phyloP scores from a whole-genome alignment of 2,888 invertebrate species.

The Clivina fossor region DNA sequence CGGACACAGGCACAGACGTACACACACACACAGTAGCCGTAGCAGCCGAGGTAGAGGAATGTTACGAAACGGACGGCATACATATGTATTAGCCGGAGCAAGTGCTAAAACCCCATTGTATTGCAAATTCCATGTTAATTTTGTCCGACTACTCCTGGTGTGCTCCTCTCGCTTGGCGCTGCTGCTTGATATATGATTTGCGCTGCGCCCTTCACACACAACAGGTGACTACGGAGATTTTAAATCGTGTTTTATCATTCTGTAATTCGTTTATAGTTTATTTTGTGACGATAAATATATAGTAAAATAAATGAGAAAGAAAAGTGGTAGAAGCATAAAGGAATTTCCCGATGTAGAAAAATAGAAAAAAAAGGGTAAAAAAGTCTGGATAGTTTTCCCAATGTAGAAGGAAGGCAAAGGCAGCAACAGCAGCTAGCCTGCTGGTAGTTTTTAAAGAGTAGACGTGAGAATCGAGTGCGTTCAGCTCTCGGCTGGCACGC shows the following conservation, averaged over 20 bases:
- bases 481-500: conserved; percentile 49
- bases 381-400: too few species aligned
- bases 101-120: conserved; percentile 54
- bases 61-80: conserved; percentile 51
- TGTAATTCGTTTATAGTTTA: not conserved
- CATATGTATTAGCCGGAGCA: conserved; percentile 53
- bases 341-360: too few species aligned
- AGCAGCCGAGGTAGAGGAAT: too few species aligned
- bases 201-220: conserved; percentile 49
- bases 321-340: too few species aligned
- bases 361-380: too few species aligned
- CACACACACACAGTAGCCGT: too few species aligned
- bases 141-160: conserved; percentile 42
- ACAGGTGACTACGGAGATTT: conserved; percentile 48
- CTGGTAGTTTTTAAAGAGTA: not conserved
- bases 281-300: not conserved
- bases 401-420: not conserved
- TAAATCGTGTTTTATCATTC: conserved; percentile 38
- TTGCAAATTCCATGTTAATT: conserved; percentile 56
- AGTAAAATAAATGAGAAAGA: not conserved
- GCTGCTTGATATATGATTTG: conserved; percentile 41
- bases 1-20: too few species aligned
- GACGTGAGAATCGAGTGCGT: conserved; percentile 38
- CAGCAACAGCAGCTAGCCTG: not conserved
- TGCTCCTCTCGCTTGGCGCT: not conserved